Base-by-base conservation (phyloP, 92 coral and sea anemone genomes). In the Porites evermanni region DNA sequence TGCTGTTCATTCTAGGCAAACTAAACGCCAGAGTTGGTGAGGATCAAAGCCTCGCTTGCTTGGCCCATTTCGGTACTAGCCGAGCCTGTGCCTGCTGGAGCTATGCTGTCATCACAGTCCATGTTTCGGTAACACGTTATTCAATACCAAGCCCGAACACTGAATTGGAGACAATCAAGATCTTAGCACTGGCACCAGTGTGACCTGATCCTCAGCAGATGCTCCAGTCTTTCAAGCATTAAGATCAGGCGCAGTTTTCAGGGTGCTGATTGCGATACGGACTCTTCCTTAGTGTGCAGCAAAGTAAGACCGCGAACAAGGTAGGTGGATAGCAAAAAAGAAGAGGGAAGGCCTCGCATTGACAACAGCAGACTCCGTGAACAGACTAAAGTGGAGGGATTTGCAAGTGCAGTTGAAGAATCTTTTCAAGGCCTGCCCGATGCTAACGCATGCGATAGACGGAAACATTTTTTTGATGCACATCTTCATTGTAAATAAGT, bases 21-120 rank as follows among this genome's bases (percentile, higher is more conserved):
- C 63, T 87, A 70, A 90, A 90, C 59, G 76, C 91, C 29, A 81
- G 91, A 32, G 91, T 88, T 26, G 82, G 87, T 38, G 63, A 74
- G 1, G 76, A 87, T 32, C 78, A 11, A 7, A 32, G 72, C 64
- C 80, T 81, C 12, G 54, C 86, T 71, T 77, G 88, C 66, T 64
- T 83, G 4, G 88, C 79, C 2, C 89, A 64, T 14, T 21, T 19
- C 61, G 91, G 91, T 29, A 29, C 32, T 29, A 29, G 0, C 32
- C 32, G 3, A 29, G 32, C 32, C 32, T 29, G 4, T 29, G 66
- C 4, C 91, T 85, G 54, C 81, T 89, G 3, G 86, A 89, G 77
- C 76, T 84, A 13, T 84, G 90, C 79, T 68, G 53, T 38, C 52
- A 65, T 16, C 90, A 84, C 29, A n/a, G 65, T 52, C 82, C 61